phyloP scores from a whole-genome alignment of 2,888 invertebrate genomes.

The Ommatoiulus sabulosus region DNA sequence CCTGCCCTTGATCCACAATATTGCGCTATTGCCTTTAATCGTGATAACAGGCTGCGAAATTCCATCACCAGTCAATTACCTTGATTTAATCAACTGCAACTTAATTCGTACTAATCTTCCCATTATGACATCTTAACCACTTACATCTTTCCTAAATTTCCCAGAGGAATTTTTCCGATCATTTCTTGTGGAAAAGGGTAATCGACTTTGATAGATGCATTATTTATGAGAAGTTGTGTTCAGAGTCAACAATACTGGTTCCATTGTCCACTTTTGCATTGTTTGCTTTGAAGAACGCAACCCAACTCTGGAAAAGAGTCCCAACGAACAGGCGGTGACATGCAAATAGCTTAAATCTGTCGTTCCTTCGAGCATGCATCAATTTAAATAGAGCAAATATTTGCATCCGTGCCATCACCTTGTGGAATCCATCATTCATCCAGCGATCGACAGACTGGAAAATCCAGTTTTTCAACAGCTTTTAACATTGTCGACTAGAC shows the following conservation, averaged over 20 bases:
- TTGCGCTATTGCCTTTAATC: not conserved
- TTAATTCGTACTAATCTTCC: not conserved
- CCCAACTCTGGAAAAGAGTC: not conserved
- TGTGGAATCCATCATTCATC: not conserved
- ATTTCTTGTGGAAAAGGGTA: not conserved
- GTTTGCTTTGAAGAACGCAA: not conserved
- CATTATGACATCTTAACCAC: conserved; percentile 36
- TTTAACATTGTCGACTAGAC: too few species aligned
- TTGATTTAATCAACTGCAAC: conserved; percentile 27
- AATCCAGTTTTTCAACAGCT: too few species aligned
- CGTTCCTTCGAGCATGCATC: not conserved
- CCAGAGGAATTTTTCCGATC: conserved; percentile 1
- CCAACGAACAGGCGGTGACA: not conserved
- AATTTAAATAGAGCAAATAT: conserved; percentile 2
- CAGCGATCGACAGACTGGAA: not conserved
- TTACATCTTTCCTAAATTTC: not conserved
- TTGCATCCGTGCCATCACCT: not conserved
- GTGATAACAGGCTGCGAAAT: not conserved
- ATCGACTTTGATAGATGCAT: conserved; percentile 43
- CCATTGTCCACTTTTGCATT: conserved; percentile 17
- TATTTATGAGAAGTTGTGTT: conserved; percentile 30
- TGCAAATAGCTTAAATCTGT: conserved; percentile 3
- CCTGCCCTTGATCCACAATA: not conserved
- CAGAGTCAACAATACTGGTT: conserved; percentile 11
- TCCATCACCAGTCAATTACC: conserved; percentile 42